Base-by-base conservation (phyloP, 2,888 invertebrate species). In the Drosophila putrida region DNA sequence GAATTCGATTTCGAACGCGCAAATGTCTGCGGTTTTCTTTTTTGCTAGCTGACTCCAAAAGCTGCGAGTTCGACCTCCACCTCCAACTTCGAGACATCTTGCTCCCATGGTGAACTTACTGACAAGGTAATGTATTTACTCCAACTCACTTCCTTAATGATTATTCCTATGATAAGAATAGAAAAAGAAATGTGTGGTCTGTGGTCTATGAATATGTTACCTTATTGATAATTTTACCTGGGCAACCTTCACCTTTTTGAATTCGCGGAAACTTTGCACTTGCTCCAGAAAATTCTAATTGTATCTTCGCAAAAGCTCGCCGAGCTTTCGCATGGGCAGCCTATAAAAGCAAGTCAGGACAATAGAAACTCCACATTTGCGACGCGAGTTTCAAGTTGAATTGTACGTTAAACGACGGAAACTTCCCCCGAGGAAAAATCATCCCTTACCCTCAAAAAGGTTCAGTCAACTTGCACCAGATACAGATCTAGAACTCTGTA, bases 301-400 rank as follows among this genome's bases (percentile, higher is more conserved):
- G 79, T 41, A 43, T 53, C 74, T 79, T 68, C 63, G 57, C 28
- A 11, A 81, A 82, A 82, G 82, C 78, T 72, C 9, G 1, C 6
- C 47, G 41, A 83, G 84, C 82, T 83, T 71, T 69, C 44, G 25
- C 46, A 2, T 39, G 9, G 44, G 9, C 9, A 9, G 20, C 15
- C 41, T 86, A 83, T 83, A 83, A 86, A 83, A 70, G 78, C 5
- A 46, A 27, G 13, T 15, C 15, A 11, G 4, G 31, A 38, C 9
- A 9, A 5, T 8, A n/a, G 38, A 11, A 79, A 79, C 84, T 87
- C 62, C 72, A 72, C 84, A 83, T 78, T 86, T 49, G 66, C 36
- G 71, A 69, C 50, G 50, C 49, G 75, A 75, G 43, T 64, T 49
- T 79, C 50, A 31, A 75, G 49, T 71, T 57, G 51, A 66, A 68